phyloP scores from a whole-genome alignment of 2,797 vertebrate species.

The Fistularia commersonii region DNA sequence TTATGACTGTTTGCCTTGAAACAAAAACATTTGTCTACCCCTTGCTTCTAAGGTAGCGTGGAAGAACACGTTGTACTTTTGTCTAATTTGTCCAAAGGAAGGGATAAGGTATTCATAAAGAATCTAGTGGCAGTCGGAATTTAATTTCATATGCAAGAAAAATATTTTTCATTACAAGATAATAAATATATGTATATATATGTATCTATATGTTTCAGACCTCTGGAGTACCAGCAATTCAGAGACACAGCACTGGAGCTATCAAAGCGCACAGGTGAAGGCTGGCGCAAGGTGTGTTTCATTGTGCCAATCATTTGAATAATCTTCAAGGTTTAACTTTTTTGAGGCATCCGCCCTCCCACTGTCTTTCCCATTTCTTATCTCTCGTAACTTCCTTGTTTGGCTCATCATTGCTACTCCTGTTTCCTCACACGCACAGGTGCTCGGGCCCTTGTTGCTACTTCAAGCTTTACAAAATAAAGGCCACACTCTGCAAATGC shows the following conservation, averaged over 20 bases:
- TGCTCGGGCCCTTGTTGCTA: conserved; percentile 87
- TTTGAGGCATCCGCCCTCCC: not conserved
- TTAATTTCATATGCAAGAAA: no score
- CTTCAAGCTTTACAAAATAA: conserved; percentile 80
- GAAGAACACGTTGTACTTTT: no score
- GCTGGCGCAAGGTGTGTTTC: conserved; percentile 86
- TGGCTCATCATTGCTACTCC: not conserved
- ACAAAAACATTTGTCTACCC: no score
- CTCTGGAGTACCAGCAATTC: conserved; percentile 84
- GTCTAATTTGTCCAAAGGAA: no score
- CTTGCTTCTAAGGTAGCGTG: no score
- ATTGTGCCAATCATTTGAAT: not conserved
- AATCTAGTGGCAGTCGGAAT: no score
- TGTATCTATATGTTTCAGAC: conserved; percentile 74
- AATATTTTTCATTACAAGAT: no score
- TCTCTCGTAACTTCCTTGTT: not conserved
- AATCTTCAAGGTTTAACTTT: not conserved
- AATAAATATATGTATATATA: no score
- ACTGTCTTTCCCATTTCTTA: not conserved
- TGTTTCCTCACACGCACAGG: conserved; percentile 57
- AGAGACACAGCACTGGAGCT: conserved; percentile 73
- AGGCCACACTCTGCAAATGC: conserved; percentile 71
- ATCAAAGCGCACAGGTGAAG: conserved; percentile 76
- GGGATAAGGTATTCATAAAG: no score
- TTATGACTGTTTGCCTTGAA: no score